Evolutionary conservation across 2,113 vertebrate genomes (phyloP), one percentile per base, ranked within the genome.

Genomic region (Seriola aureovittata): DNA sequence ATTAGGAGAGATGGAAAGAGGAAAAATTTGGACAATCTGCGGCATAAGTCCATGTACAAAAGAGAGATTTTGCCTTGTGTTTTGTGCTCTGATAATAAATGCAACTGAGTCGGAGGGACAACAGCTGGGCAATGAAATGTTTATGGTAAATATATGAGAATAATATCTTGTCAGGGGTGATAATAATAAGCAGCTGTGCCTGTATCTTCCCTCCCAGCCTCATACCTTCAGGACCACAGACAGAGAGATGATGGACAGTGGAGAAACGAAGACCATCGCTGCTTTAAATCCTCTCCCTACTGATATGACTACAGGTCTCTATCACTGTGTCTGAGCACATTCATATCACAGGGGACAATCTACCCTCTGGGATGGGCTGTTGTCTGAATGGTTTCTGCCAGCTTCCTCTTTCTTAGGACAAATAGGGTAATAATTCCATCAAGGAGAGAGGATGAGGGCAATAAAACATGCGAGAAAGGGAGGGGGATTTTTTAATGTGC

Each of bases 351-450:
- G 14, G 66, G 82, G 73, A 57, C 80, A 13, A 89, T 88, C 80
- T 79, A 1, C n/a, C 75, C 75, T 70, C 67, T 68, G 81, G 72
- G 77, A 84, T 3, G 44, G 52, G 46, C 11, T 88, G 82, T 44
- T 81, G 69, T 85, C 85, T 89, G 78, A 78, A 55, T 69, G 68
- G 66, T 62, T 70, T 81, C 82, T 84, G 75, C 75, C 84, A 57
- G 79, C 78, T 80, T 85, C 80, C 62, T 58, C 71, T 75, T 85
- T 85, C 89, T 93, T 34, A 54, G 75, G 81, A 92, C 82, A 89
- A 93, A 93, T 71, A 74, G 82, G 77, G 76, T 85, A 87, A 86
- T 91, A 88, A 91, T 85, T 93, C 88, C 81, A 93, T 93, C 89
- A 90, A 84, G 84, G 72, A 12, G 66, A 70, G 78, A 76, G 86